A percentile compares a stretch with the other conserved stretches of the same genome.
phyloP scores from a whole-genome alignment of 1,140 invertebrate species.

The Condylostylus longicornis region DNA sequence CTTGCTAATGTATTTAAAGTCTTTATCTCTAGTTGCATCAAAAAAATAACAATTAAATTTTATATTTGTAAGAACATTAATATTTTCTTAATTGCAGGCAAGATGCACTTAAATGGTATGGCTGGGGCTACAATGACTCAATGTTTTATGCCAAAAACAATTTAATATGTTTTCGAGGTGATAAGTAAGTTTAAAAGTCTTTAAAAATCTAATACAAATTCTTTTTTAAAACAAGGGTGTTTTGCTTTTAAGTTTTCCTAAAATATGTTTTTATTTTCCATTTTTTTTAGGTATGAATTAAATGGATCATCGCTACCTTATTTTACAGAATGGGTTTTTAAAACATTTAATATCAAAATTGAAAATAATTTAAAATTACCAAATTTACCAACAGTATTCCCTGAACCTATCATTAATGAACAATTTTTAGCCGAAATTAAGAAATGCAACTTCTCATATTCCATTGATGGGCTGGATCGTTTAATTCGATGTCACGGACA shows the following conservation, averaged over 20 bases:
- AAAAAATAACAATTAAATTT: background rate
- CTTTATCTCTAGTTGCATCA: background rate
- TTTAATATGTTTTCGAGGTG: conserved; percentile 58
- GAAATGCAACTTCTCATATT: conserved; percentile 48
- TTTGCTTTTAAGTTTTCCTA: background rate
- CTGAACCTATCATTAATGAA: conserved; percentile 37
- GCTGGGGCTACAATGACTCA: conserved; percentile 95
- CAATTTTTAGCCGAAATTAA: conserved; percentile 47
- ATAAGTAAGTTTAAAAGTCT: conserved; percentile 41
- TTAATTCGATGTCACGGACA: conserved; percentile 88
- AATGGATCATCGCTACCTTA: conserved; percentile 60
- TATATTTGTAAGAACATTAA: too few species aligned
- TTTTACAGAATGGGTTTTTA: conserved; percentile 66
- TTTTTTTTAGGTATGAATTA: conserved; percentile 59
- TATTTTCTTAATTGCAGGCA: conserved; percentile 42
- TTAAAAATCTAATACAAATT: conserved; percentile 23
- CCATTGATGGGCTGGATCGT: conserved; percentile 65
- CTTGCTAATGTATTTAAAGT: background rate
- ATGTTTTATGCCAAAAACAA: conserved; percentile 51
- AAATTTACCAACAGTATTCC: conserved; percentile 40
- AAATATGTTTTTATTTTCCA: conserved; percentile 4
- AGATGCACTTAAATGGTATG: conserved; percentile 88
- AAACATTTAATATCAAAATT: conserved; percentile 54
- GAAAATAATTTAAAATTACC: conserved; percentile 25
- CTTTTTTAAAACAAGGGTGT: background rate